Evolutionary conservation across 37 sponge, comb jelly and placozoan genomes (phyloP), one percentile per base, ranked within the genome.

Genomic region (Mnemiopsis leidyi): DNA sequence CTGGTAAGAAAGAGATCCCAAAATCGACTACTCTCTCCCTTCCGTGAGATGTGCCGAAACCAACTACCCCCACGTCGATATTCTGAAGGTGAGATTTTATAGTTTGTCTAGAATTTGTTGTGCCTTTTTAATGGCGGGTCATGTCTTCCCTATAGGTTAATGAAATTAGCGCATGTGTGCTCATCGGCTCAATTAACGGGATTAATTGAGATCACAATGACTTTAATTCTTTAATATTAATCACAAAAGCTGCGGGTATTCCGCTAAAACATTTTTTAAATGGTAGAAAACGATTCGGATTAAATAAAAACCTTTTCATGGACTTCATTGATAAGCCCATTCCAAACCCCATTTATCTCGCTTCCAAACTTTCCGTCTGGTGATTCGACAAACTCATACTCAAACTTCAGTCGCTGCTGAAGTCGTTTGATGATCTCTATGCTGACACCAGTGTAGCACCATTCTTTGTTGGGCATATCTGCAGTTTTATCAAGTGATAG

Each of bases 21-120:
- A 71, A 71, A 28, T 71, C 30, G 3, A 71, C 75, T 71, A 28
- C 75, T 25, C 75, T 71, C 75, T 71, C 75, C 3, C 75, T 13
- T 7, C 75, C 30, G 75, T 71, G 75, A 29, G 75, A 71, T 71
- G 30, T 71, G 30, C 75, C 75, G 75, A 71, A 71, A 3, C 75
- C 75, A 7, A 71, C 75, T 5, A 71, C 30, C 7, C 75, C 75
- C 5, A 71, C 20, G 75, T 71, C 75, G 2, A 71, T 71, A 5
- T 28, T 71, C 75, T n/a, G n/a, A n/a, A n/a, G n/a, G n/a, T n/a
- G n/a, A n/a, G n/a, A n/a, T n/a, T n/a, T n/a, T n/a, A n/a, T n/a
- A n/a, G n/a, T n/a, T n/a, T n/a, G n/a, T n/a, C n/a, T n/a, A n/a
- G n/a, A n/a, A n/a, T n/a, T n/a, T n/a, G n/a, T n/a, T n/a, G n/a